Percentiles rank a stretch among this genome's conserved stretches.
phyloP scores from a whole-genome alignment of 2,113 vertebrate genomes.

The Coptodon rendalli region DNA sequence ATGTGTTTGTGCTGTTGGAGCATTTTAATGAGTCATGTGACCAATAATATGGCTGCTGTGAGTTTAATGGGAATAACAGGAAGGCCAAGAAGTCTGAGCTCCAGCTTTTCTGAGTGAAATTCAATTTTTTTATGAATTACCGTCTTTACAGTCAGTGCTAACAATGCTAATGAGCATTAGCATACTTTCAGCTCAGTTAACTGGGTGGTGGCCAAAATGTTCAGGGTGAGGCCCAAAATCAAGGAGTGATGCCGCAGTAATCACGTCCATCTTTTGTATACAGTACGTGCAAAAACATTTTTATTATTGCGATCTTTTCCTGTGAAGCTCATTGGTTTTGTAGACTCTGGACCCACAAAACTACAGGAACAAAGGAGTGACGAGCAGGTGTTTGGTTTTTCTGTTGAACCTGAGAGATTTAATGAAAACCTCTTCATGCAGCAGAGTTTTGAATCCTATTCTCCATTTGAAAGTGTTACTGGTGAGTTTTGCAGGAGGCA shows the following conservation, averaged over 20 bases:
- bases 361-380: background rate
- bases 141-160: background rate
- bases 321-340: background rate
- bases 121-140: accelerated
- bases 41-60: background rate
- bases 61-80: background rate
- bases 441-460: background rate
- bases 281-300: background rate
- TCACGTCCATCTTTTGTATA: accelerated
- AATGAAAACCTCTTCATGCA: background rate
- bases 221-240: background rate
- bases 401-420: background rate
- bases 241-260: accelerated
- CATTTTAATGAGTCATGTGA: background rate
- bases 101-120: accelerated
- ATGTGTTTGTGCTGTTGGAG: background rate
- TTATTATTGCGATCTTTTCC: accelerated
- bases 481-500: background rate
- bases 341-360: background rate
- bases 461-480: background rate
- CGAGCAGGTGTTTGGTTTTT: background rate
- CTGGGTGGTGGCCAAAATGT: background rate
- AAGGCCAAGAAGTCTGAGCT: accelerated
- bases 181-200: background rate
- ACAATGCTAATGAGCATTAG: accelerated